Evolutionary conservation across 1,140 invertebrate species (phyloP).

Genomic region (Condylostylus longicornis): DNA sequence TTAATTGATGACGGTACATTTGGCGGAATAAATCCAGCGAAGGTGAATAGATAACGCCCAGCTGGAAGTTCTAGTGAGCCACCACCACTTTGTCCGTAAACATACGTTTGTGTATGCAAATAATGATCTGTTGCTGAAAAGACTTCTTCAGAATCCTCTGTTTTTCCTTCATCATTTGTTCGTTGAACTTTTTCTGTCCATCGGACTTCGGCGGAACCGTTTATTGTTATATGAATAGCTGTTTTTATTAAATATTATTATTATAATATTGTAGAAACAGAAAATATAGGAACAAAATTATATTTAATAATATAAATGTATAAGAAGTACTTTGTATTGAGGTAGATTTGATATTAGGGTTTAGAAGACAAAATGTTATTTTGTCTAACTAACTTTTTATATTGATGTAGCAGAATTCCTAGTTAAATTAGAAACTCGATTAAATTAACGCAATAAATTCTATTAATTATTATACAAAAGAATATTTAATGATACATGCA

Average conservation of each 20-base stretch:
- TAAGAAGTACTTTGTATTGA: not conserved
- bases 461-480: too few relatives aligned
- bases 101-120: conserved; percentile 22
- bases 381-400: not conserved
- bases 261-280: too few relatives aligned
- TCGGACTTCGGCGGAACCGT: conserved; percentile 40
- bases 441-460: too few relatives aligned
- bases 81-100: conserved; percentile 28
- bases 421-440: conserved; percentile 6
- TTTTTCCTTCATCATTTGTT: conserved; percentile 33
- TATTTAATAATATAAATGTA: not conserved
- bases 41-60: conserved; percentile 43
- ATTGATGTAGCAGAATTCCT: conserved; percentile 12
- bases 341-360: not conserved
- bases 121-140: conserved; percentile 20
- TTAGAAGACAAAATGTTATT: not conserved
- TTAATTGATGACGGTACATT: conserved; percentile 54
- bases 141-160: conserved; percentile 16
- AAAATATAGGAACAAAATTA: not conserved
- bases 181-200: conserved; percentile 40
- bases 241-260: conserved; percentile 7
- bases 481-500: too few relatives aligned
- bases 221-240: conserved; percentile 41
- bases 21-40: conserved; percentile 38
- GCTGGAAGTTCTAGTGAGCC: conserved; percentile 37